A percentile compares a stretch with the other conserved stretches of the same genome.
Conservation (phyloP, 2,797 vertebrate species). For the Lerista edwardsae region DNA sequence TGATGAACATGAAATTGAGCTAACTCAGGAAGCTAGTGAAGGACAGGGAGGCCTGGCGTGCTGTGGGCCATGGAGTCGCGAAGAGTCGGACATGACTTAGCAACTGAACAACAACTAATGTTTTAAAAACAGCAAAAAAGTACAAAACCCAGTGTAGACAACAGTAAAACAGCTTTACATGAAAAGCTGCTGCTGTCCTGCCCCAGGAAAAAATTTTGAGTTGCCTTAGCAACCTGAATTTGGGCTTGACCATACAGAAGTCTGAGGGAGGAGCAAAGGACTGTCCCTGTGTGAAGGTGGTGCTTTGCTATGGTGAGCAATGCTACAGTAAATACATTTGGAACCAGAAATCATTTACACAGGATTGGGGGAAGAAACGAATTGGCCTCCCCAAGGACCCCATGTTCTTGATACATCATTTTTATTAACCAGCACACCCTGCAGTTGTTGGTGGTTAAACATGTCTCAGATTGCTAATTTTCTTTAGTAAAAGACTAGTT, state of each 20-base stretch:
- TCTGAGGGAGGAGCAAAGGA: neutral
- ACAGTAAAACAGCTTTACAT: no score
- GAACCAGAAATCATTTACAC: slow-evolving; percentile 50
- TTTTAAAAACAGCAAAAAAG: no score
- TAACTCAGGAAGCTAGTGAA: no score
- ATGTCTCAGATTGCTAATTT: slow-evolving; percentile 72
- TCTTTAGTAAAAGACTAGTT: slow-evolving; percentile 69
- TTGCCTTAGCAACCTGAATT: no score
- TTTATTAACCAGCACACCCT: slow-evolving; percentile 69
- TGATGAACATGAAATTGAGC: no score
- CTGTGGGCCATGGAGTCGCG: no score
- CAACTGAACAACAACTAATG: no score
- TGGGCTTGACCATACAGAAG: neutral
- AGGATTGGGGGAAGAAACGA: slow-evolving; percentile 60
- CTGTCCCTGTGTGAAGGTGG: neutral
- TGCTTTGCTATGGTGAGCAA: slow-evolving; percentile 31
- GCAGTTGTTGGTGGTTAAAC: slow-evolving; percentile 71
- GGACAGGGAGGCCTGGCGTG: no score
- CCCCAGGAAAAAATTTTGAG: no score
- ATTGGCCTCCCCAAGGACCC: slow-evolving; percentile 58
- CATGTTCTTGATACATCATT: slow-evolving; percentile 63
- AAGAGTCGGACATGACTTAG: no score
- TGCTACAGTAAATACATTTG: slow-evolving; percentile 44
- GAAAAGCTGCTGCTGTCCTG: no score
- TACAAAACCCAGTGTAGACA: no score